Evolutionary conservation across 2,797 vertebrate species (phyloP).

Genomic region (Dicrostonyx torquatus): DNA sequence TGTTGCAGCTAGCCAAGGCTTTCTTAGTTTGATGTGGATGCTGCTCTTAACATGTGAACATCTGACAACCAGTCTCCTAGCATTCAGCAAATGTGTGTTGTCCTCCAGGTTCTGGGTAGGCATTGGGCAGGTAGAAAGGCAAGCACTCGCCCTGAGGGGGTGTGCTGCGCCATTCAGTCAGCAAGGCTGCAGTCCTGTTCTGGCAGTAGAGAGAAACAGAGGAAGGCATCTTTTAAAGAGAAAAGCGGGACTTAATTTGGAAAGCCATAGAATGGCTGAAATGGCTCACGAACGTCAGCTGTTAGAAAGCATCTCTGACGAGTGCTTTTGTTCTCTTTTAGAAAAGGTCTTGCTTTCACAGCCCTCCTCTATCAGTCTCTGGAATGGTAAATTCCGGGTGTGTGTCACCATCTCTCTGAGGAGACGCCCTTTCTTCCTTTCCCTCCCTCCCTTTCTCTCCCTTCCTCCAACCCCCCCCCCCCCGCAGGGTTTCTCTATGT

Average conservation of each 20-base stretch:
- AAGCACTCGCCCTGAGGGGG: background rate
- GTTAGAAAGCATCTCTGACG: background rate
- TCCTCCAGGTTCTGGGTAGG: background rate
- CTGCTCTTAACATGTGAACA: background rate
- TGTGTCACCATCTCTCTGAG: background rate
- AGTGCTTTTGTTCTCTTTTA: background rate
- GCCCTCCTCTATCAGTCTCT: background rate
- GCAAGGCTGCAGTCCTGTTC: background rate
- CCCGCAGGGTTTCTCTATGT: background rate
- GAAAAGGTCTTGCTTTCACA: background rate
- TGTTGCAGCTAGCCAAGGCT: background rate
- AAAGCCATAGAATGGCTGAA: background rate
- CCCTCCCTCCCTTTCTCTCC: background rate
- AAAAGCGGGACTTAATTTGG: background rate
- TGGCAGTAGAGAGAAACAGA: background rate
- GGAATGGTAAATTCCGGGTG: background rate
- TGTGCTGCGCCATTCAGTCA: background rate
- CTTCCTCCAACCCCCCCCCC: too few relatives aligned
- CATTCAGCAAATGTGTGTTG: background rate
- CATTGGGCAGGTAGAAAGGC: background rate
- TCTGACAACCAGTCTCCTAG: slow-evolving; percentile 38
- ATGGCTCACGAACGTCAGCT: background rate
- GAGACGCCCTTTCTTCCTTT: too few relatives aligned
- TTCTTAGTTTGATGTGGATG: slow-evolving; percentile 6
- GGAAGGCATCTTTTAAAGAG: background rate